Conservation (phyloP, 2,797 vertebrate species). For the Schizothorax lantsangensis region DNA sequence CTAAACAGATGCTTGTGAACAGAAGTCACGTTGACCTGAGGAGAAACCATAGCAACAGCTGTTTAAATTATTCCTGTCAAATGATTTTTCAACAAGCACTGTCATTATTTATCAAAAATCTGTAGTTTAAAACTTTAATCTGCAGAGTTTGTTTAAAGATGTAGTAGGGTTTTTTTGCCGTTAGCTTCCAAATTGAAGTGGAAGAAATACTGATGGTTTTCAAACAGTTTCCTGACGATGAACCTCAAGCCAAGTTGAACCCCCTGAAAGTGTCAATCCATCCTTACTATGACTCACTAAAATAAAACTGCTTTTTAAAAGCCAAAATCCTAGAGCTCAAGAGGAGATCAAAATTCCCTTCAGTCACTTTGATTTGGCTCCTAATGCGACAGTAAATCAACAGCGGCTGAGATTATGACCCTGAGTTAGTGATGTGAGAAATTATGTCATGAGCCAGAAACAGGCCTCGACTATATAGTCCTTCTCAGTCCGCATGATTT, state of each 20-base stretch:
- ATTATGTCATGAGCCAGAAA: neutral
- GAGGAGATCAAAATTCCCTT: conserved; percentile 21
- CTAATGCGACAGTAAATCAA: conserved; percentile 29
- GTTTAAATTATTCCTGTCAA: neutral
- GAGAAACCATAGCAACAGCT: neutral
- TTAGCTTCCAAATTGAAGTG: neutral
- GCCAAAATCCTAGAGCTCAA: neutral
- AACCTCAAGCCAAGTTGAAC: neutral
- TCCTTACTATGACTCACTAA: neutral
- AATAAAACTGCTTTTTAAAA: neutral
- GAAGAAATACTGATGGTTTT: neutral
- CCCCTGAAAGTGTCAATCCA: neutral
- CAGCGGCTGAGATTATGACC: conserved; percentile 13
- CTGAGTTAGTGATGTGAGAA: conserved; percentile 29
- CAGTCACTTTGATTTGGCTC: conserved; percentile 28
- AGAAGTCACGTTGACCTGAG: neutral
- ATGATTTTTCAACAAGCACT: neutral
- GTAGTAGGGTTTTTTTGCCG: too few species aligned
- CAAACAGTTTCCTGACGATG: neutral
- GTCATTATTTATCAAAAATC: neutral
- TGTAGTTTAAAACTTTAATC: neutral
- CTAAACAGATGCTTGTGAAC: conserved; percentile 13
- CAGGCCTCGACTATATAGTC: neutral
- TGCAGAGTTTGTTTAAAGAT: neutral
- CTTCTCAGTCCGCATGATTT: conserved; percentile 19